Evolutionary conservation across 2,113 vertebrate species (phyloP), one percentile per base, ranked within the genome.

Genomic region (Pseudopipra pipra): DNA sequence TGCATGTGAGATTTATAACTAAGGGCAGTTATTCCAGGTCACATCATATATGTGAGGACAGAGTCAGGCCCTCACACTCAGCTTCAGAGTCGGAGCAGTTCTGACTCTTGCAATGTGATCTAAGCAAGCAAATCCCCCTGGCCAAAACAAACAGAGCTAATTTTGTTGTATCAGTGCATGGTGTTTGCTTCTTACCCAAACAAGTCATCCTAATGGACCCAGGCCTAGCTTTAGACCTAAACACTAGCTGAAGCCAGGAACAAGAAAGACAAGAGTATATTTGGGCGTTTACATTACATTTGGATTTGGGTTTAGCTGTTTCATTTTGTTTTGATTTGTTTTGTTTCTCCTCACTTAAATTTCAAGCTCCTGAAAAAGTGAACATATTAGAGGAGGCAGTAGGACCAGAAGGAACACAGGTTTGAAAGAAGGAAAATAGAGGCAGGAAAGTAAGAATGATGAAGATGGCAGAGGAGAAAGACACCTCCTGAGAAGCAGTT

Each of bases 111-210:
- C 61, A 65, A 5, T 20, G 52, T 61, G 75, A 84, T 77, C 47
- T 46, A 49, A 91, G 65, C 73, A 46, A 47, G 44, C 14, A 83
- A 85, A 76, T 54, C 20, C 72, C 49, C 85, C 10, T 39, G 56
- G 68, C 61, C 88, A 87, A 85, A 86, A 49, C 63, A 85, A 90
- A 77, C 43, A 81, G 58, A 74, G 4, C 27, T 77, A 72, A 59
- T 90, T 93, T 84, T 83, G 33, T 84, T 90, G 12, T 90, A 88
- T 81, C 75, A 84, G 39, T 81, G 47, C 56, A 35, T 72, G 67
- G 65, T 87, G 75, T 85, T 94, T 88, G 63, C 72, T 80, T 92
- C 58, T 88, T 90, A 86, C 61, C 37, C 59, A 90, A 92, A 90
- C 56, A 84, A 86, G 85, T 82, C 25, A 14, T 75, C 70, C 51